Evolutionary conservation across 2,797 vertebrate species (phyloP), one percentile per base, ranked within the genome.

Genomic region (Poeciliopsis infans): DNA sequence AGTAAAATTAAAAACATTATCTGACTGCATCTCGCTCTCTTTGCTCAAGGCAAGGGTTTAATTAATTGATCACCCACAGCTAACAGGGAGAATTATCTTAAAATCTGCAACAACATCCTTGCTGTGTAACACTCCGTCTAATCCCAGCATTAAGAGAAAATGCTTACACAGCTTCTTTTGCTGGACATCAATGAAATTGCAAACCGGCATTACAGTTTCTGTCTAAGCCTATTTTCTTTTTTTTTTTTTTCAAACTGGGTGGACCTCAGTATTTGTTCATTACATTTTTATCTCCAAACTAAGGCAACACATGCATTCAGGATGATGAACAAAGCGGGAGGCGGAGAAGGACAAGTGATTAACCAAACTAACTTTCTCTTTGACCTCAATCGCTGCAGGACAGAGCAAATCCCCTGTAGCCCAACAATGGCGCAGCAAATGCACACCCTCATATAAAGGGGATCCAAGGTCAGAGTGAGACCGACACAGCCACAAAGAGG

Each of bases 1-100:
- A 84, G 8, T 31, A 64, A 88, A 85, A 76, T 78, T 33, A 79
- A 79, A 77, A 71, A 53, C 8, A 47, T 10, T 53, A 81, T 85
- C 75, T 80, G 36, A 78, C 86, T 72, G 85, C 81, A 43, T 77
- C 51, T 13, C 51, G 49, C 57, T 77, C 39, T 78, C 68, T 74
- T 85, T 72, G 76, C 89, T 88, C 55, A 55, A 86, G 87, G 91
- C 83, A 78, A 88, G 75, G 80, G 45, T 88, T 83, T 87, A 87
- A 92, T 93, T 90, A 89, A 85, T 74, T 83, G 81, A 88, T 90
- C 83, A 88, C 84, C 88, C 87, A 78, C 78, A 87, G 90, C 82
- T 81, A 84, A 73, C 47, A 16, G 31, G 55, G 79, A 28, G 69
- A 55, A 53, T 83, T 81, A 72, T 64, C 49, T 74, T 46, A 76